Evolutionary conservation across 2,888 invertebrate genomes (phyloP).

Genomic region (Tachina fera): DNA sequence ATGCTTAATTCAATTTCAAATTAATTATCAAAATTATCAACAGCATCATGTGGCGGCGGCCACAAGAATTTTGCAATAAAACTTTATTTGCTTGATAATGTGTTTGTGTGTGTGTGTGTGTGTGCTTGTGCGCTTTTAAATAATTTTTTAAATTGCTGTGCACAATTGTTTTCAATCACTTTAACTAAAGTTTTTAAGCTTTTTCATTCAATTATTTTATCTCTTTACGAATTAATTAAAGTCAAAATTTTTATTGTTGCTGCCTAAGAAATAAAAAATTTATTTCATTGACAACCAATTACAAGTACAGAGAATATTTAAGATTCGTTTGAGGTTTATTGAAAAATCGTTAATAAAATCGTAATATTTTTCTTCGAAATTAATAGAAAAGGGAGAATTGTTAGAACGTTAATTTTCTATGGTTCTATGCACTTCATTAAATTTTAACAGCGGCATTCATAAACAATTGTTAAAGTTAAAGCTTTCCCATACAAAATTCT

Average conservation of each 20-base stretch:
- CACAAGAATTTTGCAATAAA: constrained; percentile 65
- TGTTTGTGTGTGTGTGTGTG: background rate
- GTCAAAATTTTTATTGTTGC: constrained; percentile 1
- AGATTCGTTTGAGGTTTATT: too few species aligned
- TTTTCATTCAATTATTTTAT: constrained; percentile 60
- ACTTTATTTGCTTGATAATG: constrained; percentile 7
- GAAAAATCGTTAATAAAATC: too few species aligned
- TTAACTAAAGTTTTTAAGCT: constrained; percentile 31
- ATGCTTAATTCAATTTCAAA: constrained; percentile 65
- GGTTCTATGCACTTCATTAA: too few species aligned
- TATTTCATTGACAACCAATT: background rate
- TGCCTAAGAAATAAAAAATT: background rate
- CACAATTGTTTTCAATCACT: constrained; percentile 39
- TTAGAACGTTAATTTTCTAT: too few species aligned
- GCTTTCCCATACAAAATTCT: too few species aligned
- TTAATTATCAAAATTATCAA: constrained; percentile 54
- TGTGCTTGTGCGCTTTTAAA: background rate
- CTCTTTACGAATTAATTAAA: constrained; percentile 59
- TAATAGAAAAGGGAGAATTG: too few species aligned
- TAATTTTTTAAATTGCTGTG: constrained; percentile 19
- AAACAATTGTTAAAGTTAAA: too few species aligned
- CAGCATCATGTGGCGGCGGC: constrained; percentile 44
- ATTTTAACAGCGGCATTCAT: too few species aligned
- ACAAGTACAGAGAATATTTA: too few species aligned
- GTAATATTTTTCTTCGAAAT: too few species aligned